Evolutionary conservation across 2,113 vertebrate species (phyloP), one percentile per base, ranked within the genome.

Genomic region (Podiceps cristatus): DNA sequence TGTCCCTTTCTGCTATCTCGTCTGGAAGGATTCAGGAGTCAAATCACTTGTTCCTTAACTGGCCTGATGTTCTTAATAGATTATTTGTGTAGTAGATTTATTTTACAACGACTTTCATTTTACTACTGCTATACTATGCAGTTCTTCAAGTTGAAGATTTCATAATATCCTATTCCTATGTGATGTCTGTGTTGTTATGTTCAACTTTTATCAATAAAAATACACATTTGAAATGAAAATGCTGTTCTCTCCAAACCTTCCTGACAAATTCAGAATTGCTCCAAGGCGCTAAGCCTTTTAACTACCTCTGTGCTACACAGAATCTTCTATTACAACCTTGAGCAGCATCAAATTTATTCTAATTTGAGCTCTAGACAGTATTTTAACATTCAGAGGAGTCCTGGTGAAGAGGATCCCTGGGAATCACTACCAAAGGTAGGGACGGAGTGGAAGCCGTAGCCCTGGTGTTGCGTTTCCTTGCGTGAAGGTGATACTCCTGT

Each of bases 181-280:
- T 81, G 20, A 29, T 60, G 40, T 62, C 88, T 86, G 14, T 94
- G 80, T 92, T 69, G n/a, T 84, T 96, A n/a, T 42, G 68, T 53
- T 93, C 33, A 64, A 7, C 60, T 96, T 91, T 89, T 85, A 64
- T 90, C 69, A 93, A 82, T 85, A 82, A 94, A 74, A 95, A 66
- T 29, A 66, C 0, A 1, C 17, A 71, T 84, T 88, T 88, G 76
- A 67, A 92, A 91, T 77, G 2, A 77, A 87, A 91, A 91, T 69
- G 49, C 45, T 66, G 24, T 64, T 74, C 42, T 72, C 25, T 85
- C 45, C 74, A 87, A 87, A 72, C n/a, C 22, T 86, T 86, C 82
- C 77, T 47, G 75, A 69, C 56, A 68, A 84, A 92, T 95, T 83
- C n/a, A 63, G 75, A 74, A 78, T 58, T 64, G 59, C 69, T 88